phyloP scores from a whole-genome alignment of 2,888 invertebrate genomes.

The Galeruca laticollis region DNA sequence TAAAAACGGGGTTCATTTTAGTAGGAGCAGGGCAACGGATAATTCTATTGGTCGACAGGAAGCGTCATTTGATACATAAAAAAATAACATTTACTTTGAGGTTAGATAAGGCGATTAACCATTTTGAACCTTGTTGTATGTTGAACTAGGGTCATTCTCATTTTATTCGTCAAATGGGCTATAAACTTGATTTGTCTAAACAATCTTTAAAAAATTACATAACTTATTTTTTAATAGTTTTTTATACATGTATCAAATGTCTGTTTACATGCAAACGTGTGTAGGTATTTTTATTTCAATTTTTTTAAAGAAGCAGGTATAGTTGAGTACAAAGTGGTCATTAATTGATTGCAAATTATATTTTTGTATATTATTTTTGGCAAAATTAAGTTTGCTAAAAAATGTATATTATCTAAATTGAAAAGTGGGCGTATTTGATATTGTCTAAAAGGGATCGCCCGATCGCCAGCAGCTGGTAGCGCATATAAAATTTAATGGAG shows the following conservation, averaged over 20 bases:
- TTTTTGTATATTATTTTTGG: neutral
- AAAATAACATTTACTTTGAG: slow-evolving; percentile 65
- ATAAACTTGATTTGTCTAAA: neutral
- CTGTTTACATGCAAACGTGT: neutral
- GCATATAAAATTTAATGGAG: slow-evolving; percentile 12
- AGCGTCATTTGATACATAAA: slow-evolving; percentile 68
- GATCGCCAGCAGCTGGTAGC: slow-evolving; percentile 32
- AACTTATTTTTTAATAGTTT: neutral
- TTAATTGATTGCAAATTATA: neutral
- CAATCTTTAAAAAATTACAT: neutral
- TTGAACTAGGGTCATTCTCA: slow-evolving; percentile 35
- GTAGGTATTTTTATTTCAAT: neutral
- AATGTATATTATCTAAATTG: slow-evolving; percentile 8
- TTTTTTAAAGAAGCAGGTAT: neutral
- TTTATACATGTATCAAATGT: neutral
- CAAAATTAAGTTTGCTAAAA: neutral
- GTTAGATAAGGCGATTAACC: slow-evolving; percentile 55
- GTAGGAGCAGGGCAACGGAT: slow-evolving; percentile 65
- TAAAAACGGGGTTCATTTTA: slow-evolving; percentile 66
- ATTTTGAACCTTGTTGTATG: slow-evolving; percentile 56
- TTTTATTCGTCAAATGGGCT: neutral
- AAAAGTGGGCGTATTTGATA: slow-evolving; percentile 42
- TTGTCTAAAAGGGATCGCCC: slow-evolving; percentile 32
- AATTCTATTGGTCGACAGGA: slow-evolving; percentile 63
- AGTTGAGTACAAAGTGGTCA: neutral